Evolutionary conservation across 2,113 vertebrate genomes (phyloP).

Genomic region (Salvator merianae): DNA sequence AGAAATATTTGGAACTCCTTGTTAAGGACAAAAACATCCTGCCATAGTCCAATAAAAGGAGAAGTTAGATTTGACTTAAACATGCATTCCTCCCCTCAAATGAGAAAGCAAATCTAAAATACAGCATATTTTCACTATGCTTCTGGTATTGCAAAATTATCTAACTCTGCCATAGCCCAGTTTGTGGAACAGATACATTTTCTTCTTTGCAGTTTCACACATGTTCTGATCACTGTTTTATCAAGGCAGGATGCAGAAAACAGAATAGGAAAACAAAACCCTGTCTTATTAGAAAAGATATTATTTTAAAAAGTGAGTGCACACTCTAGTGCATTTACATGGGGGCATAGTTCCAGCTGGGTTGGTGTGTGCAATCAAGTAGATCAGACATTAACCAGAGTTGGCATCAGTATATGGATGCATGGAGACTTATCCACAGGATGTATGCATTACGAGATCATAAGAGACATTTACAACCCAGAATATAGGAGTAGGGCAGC

Average conservation of each 20-base stretch:
- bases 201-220: conserved; percentile 14
- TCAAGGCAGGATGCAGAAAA: conserved; percentile 11
- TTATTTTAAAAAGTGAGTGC: conserved; percentile 23
- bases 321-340: accelerated
- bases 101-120: conserved; percentile 14
- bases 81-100: background rate
- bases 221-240: background rate
- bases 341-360: conserved; percentile 58
- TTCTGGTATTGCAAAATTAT: conserved; percentile 37
- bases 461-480: conserved; percentile 80
- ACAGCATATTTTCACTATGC: conserved; percentile 5
- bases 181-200: conserved; percentile 12
- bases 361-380: conserved; percentile 71
- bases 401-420: conserved; percentile 74
- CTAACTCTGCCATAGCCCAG: conserved; percentile 34
- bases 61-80: conserved; percentile 34
- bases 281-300: conserved; percentile 33
- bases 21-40: conserved; percentile 43
- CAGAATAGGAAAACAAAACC: background rate
- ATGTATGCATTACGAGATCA: conserved; percentile 75
- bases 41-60: conserved; percentile 48
- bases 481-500: conserved; percentile 76
- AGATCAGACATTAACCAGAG: conserved; percentile 70
- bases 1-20: conserved; percentile 49
- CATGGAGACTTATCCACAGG: conserved; percentile 67